Evolutionary conservation across 2,888 invertebrate species (phyloP).

Genomic region (Gymnosoma rotundatum): DNA sequence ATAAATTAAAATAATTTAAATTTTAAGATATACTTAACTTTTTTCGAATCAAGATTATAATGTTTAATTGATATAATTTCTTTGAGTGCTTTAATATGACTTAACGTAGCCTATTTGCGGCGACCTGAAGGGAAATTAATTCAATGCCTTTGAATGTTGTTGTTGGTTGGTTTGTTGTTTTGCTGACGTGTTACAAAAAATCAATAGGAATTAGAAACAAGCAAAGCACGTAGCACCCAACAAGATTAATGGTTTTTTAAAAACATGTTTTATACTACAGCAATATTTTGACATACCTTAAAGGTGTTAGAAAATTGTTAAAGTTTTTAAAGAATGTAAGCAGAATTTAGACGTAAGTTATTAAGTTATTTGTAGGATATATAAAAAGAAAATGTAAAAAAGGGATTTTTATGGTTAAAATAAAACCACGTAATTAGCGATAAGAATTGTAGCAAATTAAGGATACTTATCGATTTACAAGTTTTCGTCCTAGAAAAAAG

Average conservation of each 20-base stretch:
- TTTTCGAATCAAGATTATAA: background rate
- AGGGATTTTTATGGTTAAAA: too few relatives aligned
- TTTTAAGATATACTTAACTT: constrained; percentile 8
- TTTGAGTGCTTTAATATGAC: background rate
- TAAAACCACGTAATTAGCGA: too few relatives aligned
- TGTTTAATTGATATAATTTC: constrained; percentile 43
- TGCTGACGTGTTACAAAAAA: constrained; percentile 27
- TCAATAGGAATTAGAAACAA: constrained; percentile 45
- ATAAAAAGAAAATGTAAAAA: too few relatives aligned
- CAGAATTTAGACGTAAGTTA: too few relatives aligned
- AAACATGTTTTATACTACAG: too few relatives aligned
- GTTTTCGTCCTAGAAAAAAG: too few relatives aligned
- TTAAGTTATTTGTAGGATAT: too few relatives aligned
- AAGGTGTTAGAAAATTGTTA: too few relatives aligned
- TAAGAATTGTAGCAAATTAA: too few relatives aligned
- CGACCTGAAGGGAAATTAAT: background rate
- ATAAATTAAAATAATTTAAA: background rate
- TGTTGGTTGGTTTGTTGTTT: constrained; percentile 2
- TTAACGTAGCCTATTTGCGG: constrained; percentile 27
- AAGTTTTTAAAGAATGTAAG: too few relatives aligned
- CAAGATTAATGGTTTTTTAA: constrained; percentile 42
- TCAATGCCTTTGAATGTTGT: background rate
- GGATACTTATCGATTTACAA: too few relatives aligned
- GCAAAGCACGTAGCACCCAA: constrained; percentile 19
- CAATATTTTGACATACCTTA: too few relatives aligned